Evolutionary conservation across 2,888 invertebrate species (phyloP), one percentile per base, ranked within the genome.

Genomic region (Pinctada fucata): DNA sequence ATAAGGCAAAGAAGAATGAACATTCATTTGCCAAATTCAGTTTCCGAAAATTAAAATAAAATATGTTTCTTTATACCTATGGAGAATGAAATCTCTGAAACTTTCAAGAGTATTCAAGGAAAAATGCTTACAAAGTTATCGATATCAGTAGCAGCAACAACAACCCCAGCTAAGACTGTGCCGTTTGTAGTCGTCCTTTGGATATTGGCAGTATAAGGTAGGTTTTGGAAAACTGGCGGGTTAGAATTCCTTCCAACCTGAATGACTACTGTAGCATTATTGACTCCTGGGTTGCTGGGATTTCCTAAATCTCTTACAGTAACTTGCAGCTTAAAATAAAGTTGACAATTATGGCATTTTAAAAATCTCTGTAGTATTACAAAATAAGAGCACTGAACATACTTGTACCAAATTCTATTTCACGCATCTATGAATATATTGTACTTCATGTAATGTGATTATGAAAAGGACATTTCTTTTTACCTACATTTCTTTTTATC

Each of bases 261-360:
- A 2, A 91, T 80, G 1, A 81, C 82, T 5, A 91, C 87, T 45
- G 86, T 86, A 5, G 90, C 90, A 5, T 81, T 83, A 76, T 86
- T 88, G 52, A 83, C 85, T 58, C 85, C 86, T 49, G 81, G 79
- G 1, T 74, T 73, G 1, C 84, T 77, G 13, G 90, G 91, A 6
- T 63, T 78, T 48, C 87, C 90, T 51, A 84, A 79, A 76, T 91
- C 91, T 63, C 79, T 74, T 0, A 82, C 87, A 2, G 79, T 75
- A n/a, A 88, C 79, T 2, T 76, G 72, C 67, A 89, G 67, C 88
- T 88, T 77, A 13, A 77, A 66, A 72, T 66, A 78, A 69, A 76
- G 67, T 2, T n/a, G 13, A 81, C 83, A 69, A 45, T n/a, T 3
- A 64, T 63, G 3, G 45, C 6, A 10, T 58, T 58, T 58, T 58